These are phyloP conservation scores for Gymnoscelis rufifasciata DNA, from an alignment of 2,888 invertebrate genomes.

Conservation along the genomic window DNA sequence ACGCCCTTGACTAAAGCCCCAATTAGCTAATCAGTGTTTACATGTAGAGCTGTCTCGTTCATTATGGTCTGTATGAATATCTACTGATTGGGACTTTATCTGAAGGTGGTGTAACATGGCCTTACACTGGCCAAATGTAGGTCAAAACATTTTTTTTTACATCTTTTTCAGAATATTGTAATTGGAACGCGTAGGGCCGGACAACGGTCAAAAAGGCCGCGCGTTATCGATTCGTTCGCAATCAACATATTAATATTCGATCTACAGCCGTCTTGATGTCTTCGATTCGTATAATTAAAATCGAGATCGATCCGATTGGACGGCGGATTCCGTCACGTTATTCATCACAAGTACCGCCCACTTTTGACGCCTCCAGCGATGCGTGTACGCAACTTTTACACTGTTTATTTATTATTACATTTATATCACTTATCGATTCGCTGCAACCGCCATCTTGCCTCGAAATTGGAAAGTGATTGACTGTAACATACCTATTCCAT, in stretches of 20 bases:
- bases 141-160: too few species aligned
- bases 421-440: constrained; percentile 50
- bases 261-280: constrained; percentile 68
- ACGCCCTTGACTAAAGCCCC: too few species aligned
- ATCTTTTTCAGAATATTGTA: too few species aligned
- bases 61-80: too few species aligned
- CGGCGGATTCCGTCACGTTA: constrained; percentile 73
- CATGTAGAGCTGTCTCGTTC: too few species aligned
- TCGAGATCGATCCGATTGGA: constrained; percentile 73
- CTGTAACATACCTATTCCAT: constrained; percentile 6
- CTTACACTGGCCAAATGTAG: too few species aligned
- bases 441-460: constrained; percentile 47
- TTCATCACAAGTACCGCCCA: constrained; percentile 71
- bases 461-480: constrained; percentile 24
- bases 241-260: constrained; percentile 77
- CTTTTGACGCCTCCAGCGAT: constrained; percentile 76
- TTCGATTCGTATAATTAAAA: constrained; percentile 77
- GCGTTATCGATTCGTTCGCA: constrained; percentile 60
- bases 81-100: too few species aligned
- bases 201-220: constrained; percentile 52
- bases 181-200: constrained; percentile 27
- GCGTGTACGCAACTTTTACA: constrained; percentile 60
- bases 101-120: too few species aligned
- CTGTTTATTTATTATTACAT: constrained; percentile 60
- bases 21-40: too few species aligned